Evolutionary conservation across 2,113 vertebrate species (phyloP), one percentile per base, ranked within the genome.

Genomic region (Oreochromis tanganicae): DNA sequence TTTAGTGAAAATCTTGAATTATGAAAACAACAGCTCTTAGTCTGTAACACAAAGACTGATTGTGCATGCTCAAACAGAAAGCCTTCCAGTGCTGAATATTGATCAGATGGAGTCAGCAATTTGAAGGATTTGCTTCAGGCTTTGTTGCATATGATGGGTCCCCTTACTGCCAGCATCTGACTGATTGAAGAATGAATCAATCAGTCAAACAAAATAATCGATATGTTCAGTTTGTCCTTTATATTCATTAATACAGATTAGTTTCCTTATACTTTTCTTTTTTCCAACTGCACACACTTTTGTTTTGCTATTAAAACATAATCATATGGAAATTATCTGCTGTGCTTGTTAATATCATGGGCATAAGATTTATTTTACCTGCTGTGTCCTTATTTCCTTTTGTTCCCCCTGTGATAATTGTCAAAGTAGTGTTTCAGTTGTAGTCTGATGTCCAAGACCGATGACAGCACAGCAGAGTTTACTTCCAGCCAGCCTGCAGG

Each of bases 31-130:
- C 27, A 50, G 4, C 0, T 52, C 73, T 13, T n/a, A 52, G 73
- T 1, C 10, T 52, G 27, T 34, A 78, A 52, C 27, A 13, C 27
- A 52, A 52, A 52, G 46, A 78, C 73, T 34, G 73, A 78, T 78
- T 50, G 43, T 78, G 19, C n/a, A 5, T 24, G 46, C 43, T 52
- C 24, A n/a, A 52, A n/a, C 73, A 50, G 46, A 50, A 78, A 78
- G 17, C 46, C 73, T 50, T 57, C 3, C 73, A 78, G 27, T 34
- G 46, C 73, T 78, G 27, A 52, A 78, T 78, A 78, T 78, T 34
- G 73, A 78, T 78, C 46, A 52, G 46, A n/a, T 52, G 46, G 17
- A 78, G 73, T 52, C 73, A 52, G 46, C 73, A 52, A n/a, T 78
- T 5, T 78, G 27, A 78, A 78, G 6, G 16, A 5, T 78, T 78